phyloP scores from a whole-genome alignment of 2,113 vertebrate species.

The Picathartes gymnocephalus region DNA sequence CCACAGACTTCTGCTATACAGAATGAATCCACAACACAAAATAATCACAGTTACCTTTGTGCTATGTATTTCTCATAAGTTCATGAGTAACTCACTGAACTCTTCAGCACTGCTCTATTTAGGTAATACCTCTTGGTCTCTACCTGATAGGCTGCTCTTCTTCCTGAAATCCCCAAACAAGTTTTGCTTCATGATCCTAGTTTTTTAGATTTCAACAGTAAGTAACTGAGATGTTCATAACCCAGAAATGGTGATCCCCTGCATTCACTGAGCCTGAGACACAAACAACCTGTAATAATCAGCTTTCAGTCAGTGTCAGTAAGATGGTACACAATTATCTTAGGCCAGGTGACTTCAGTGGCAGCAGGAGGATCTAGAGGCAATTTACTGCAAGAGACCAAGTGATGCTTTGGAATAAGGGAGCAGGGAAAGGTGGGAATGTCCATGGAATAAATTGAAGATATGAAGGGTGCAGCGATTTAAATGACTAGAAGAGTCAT shows the following conservation, averaged over 20 bases:
- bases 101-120: background rate
- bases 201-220: background rate
- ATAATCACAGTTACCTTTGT: background rate
- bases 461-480: background rate
- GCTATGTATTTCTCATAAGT: background rate
- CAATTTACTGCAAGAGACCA: background rate
- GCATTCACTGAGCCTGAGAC: background rate
- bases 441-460: background rate
- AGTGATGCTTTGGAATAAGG: background rate
- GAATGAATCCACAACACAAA: background rate
- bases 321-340: background rate
- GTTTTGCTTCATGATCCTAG: background rate
- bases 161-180: background rate
- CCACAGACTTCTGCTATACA: background rate
- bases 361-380: background rate
- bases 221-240: background rate
- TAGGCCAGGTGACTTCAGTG: background rate
- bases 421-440: background rate
- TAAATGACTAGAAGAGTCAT: background rate
- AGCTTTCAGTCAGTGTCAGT: background rate
- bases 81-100: background rate
- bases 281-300: background rate
- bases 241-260: background rate
- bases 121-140: background rate
- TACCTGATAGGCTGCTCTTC: background rate